Base-by-base conservation (phyloP, 2,888 invertebrate species). In the Drosophila subsilvestris region DNA sequence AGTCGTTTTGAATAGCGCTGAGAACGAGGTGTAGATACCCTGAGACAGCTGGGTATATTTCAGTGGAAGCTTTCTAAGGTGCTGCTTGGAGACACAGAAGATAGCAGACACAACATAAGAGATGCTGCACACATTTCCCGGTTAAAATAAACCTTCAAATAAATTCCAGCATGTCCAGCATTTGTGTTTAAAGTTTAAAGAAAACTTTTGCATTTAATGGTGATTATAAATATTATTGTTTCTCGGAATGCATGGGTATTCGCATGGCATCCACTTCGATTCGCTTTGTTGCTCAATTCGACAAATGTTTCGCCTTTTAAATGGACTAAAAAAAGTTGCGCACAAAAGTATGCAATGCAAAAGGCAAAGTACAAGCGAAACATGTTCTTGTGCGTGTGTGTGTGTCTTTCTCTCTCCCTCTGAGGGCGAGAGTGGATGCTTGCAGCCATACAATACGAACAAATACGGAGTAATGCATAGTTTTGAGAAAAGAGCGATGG, bases 401-500 rank as follows among this genome's bases (percentile, higher is more conserved):
- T 49, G 37, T 27, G 9, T 25, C 27, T 9, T 9, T 3, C 9
- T 32, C 7, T 43, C 17, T 22, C n/a, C 58, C n/a, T 48, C 14
- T 27, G 17, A 22, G 12, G 7, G 32, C 3, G 10, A 45, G 17
- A 49, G n/a, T n/a, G 17, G n/a, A 27, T 22, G 53, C n/a, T 42
- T 10, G 25, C 7, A 42, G 65, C 47, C 54, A 22, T 17, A 43
- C 62, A 74, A 77, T 58, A 66, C 61, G 74, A 62, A 67, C 75
- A 60, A 69, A 72, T 57, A 61, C 50, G 62, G 71, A 83, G 80
- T 57, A 61, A 56, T 71, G 55, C 62, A 70, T 83, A 86, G 86
- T 81, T 81, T 70, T 69, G 44, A 29, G 12, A 42, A 59, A 53
- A 53, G 27, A 44, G 37, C 25, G 49, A 43, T 20, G 32, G 20